Evolutionary conservation across 2,888 invertebrate species (phyloP).

Genomic region (Noctua fimbriata): DNA sequence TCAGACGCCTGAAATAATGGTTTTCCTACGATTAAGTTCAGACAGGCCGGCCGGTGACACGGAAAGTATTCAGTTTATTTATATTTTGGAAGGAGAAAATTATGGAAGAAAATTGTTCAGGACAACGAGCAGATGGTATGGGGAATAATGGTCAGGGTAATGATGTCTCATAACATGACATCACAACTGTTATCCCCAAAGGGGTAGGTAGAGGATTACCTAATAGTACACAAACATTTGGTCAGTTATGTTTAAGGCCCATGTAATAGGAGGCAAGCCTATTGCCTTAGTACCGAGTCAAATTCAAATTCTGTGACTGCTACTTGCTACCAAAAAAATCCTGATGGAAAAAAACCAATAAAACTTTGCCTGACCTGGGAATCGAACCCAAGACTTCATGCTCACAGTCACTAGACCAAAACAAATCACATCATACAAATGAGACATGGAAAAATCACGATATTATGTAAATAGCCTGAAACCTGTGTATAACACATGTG

Average conservation of each 20-base stretch:
- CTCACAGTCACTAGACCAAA: background rate
- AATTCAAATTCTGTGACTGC: background rate
- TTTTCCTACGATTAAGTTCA: constrained; percentile 49
- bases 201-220: background rate
- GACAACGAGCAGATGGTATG: background rate
- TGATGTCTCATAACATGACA: background rate
- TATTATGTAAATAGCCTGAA: background rate
- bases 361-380: background rate
- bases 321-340: background rate
- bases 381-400: background rate
- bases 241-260: background rate
- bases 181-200: background rate
- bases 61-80: constrained; percentile 36
- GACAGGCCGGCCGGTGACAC: constrained; percentile 44
- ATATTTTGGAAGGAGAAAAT: constrained; percentile 38
- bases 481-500: background rate
- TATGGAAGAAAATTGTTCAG: constrained; percentile 22
- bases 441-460: background rate
- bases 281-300: background rate
- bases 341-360: background rate
- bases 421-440: background rate
- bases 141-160: no score
- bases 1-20: constrained; percentile 53
- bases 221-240: background rate
- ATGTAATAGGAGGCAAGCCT: background rate